These are phyloP conservation scores for Nasonovia ribisnigri DNA, from an alignment of 2,888 invertebrate species.

Conservation along the genomic window DNA sequence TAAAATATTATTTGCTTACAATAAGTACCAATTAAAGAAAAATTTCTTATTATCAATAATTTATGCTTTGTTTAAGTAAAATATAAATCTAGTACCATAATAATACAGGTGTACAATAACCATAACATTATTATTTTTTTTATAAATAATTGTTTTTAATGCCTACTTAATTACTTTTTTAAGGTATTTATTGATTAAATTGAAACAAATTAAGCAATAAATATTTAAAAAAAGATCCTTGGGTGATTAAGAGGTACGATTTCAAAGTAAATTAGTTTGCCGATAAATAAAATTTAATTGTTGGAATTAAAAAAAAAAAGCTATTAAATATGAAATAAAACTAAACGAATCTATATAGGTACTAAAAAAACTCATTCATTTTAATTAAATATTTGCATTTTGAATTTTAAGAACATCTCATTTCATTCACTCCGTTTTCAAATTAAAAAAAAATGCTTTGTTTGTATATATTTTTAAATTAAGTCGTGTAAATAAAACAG, in stretches of 20 bases:
- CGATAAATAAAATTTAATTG: slow-evolving; percentile 4
- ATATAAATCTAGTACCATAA: not conserved
- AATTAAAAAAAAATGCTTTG: not conserved
- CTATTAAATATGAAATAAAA: slow-evolving; percentile 20
- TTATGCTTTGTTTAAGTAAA: not conserved
- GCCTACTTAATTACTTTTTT: not conserved
- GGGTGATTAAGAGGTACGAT: not conserved
- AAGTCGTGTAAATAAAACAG: not conserved
- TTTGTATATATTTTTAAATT: not conserved
- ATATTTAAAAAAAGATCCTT: not conserved
- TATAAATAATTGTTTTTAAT: not conserved
- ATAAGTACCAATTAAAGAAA: not conserved
- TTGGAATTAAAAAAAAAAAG: not conserved
- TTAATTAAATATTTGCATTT: not conserved
- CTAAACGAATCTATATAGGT: not conserved
- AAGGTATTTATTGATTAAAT: not conserved
- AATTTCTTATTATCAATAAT: not conserved
- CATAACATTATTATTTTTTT: not conserved
- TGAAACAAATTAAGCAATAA: not conserved
- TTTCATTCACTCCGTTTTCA: not conserved
- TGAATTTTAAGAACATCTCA: not conserved
- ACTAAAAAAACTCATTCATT: not conserved
- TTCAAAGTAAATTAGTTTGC: not conserved
- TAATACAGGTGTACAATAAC: not conserved
- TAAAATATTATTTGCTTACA: not conserved